Percentiles rank a stretch among this genome's conserved stretches.
Conservation (phyloP, 2,888 invertebrate species). For the Dolichopus griseipennis region DNA sequence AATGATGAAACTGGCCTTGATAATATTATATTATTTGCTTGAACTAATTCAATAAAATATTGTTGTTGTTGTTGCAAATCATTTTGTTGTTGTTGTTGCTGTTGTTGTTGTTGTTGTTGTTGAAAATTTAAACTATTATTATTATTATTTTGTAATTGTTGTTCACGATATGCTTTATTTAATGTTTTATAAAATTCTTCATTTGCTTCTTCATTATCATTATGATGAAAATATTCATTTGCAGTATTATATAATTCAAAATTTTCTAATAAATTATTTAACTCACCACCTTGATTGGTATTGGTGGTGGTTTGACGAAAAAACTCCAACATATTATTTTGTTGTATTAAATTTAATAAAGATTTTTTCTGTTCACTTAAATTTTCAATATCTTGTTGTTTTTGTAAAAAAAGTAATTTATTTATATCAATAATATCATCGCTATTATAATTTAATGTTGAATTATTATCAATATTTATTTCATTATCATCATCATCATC, state of each 20-base stretch:
- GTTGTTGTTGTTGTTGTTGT: slow-evolving; percentile 17
- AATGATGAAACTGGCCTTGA: slow-evolving; percentile 63
- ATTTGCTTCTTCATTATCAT: slow-evolving; percentile 57
- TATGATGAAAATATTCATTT: not conserved
- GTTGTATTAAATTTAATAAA: not conserved
- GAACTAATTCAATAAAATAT: slow-evolving; percentile 10
- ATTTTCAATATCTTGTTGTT: not conserved
- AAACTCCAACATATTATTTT: slow-evolving; percentile 28
- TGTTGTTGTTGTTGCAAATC: slow-evolving; percentile 26
- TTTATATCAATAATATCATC: too few species aligned
- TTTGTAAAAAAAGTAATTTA: not conserved
- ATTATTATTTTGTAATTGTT: slow-evolving; percentile 10
- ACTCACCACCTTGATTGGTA: slow-evolving; percentile 28
- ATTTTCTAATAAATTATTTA: slow-evolving; percentile 26
- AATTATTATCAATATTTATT: slow-evolving; percentile 22
- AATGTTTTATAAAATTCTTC: slow-evolving; percentile 82
- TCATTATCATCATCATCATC: slow-evolving; percentile 17
- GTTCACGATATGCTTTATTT: slow-evolving; percentile 76
- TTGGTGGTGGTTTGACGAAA: slow-evolving; percentile 36
- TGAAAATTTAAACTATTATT: slow-evolving; percentile 19
- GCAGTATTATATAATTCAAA: not conserved
- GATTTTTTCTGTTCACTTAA: not conserved
- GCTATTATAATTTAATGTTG: too few species aligned
- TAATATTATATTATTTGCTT: slow-evolving; percentile 27
- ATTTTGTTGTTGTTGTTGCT: slow-evolving; percentile 25